phyloP scores from a whole-genome alignment of 2,113 vertebrate genomes.

The Thamnaconus septentrionalis region DNA sequence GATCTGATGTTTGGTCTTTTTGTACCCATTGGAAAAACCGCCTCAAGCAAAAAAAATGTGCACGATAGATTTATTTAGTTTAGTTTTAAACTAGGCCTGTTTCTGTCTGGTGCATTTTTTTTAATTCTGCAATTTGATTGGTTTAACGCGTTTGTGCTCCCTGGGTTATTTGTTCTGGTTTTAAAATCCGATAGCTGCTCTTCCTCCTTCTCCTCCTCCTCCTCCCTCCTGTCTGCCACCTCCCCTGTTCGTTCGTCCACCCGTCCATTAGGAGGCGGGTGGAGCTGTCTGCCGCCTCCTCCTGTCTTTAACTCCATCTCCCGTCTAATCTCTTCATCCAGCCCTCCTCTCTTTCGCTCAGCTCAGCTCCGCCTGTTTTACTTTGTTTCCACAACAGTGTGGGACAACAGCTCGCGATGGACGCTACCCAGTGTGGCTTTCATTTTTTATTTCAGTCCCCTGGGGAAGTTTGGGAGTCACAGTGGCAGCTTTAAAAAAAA shows the following conservation, averaged over 20 bases:
- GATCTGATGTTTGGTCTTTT: no score
- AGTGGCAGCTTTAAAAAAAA: no score
- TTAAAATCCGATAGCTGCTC: conserved; percentile 22
- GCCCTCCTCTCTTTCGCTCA: conserved; percentile 7
- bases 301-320: conserved; percentile 23
- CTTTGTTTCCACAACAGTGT: conserved; percentile 10
- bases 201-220: background rate
- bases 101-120: no score
- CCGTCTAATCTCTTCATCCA: conserved; percentile 29
- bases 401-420: background rate
- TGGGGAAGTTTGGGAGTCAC: background rate
- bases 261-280: conserved; percentile 35
- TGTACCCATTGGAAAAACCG: no score
- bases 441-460: background rate
- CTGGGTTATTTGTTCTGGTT: conserved; percentile 32
- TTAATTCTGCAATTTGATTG: no score
- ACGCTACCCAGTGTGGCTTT: conserved; percentile 1
- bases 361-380: conserved; percentile 2
- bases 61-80: no score
- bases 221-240: conserved; percentile 15
- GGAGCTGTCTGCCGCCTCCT: conserved; percentile 37
- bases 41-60: no score
- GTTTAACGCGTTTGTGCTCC: background rate
- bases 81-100: no score
- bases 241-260: background rate